A percentile compares a stretch with the other conserved stretches of the same genome.
Evolutionary conservation across 2,888 invertebrate genomes (phyloP).

Genomic region (Synanthedon tipuliformis): DNA sequence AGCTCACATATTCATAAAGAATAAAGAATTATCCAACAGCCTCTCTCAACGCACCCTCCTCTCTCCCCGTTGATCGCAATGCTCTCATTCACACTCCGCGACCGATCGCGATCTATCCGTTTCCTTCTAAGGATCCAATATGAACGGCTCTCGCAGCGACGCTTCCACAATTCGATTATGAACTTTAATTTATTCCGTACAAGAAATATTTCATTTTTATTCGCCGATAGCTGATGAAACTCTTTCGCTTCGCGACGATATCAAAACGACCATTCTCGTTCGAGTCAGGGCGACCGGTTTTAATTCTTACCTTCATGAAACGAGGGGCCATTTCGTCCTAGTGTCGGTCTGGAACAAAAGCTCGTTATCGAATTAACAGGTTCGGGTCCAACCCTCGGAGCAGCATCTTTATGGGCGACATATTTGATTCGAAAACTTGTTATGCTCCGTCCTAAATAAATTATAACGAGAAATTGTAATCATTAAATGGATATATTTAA

Average conservation of each 20-base stretch:
- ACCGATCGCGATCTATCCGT: slow-evolving; percentile 64
- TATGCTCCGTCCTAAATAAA: slow-evolving; percentile 69
- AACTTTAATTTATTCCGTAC: slow-evolving; percentile 66
- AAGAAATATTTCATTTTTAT: slow-evolving; percentile 67
- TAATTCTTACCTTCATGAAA: slow-evolving; percentile 62
- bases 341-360: slow-evolving; percentile 41
- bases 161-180: slow-evolving; percentile 53
- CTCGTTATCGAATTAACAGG: slow-evolving; percentile 59
- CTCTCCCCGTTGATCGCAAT: slow-evolving; percentile 44
- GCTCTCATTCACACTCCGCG: slow-evolving; percentile 67
- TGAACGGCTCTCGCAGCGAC: slow-evolving; percentile 42
- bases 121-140: slow-evolving; percentile 52
- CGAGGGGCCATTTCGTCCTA: slow-evolving; percentile 53
- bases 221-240: slow-evolving; percentile 51
- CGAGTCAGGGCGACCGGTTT: slow-evolving; percentile 55
- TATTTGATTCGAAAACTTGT: slow-evolving; percentile 70
- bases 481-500: slow-evolving; percentile 68
- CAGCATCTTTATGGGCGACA: slow-evolving; percentile 70
- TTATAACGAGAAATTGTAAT: slow-evolving; percentile 70
- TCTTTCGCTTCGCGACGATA: slow-evolving; percentile 52
- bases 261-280: slow-evolving; percentile 60
- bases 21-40: slow-evolving; percentile 66
- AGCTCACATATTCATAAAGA: slow-evolving; percentile 71
- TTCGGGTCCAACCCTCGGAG: slow-evolving; percentile 59
- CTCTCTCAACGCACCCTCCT: slow-evolving; percentile 39